These are phyloP conservation scores for Seira musarum DNA, from an alignment of 2,888 invertebrate species.

Conservation along the genomic window DNA sequence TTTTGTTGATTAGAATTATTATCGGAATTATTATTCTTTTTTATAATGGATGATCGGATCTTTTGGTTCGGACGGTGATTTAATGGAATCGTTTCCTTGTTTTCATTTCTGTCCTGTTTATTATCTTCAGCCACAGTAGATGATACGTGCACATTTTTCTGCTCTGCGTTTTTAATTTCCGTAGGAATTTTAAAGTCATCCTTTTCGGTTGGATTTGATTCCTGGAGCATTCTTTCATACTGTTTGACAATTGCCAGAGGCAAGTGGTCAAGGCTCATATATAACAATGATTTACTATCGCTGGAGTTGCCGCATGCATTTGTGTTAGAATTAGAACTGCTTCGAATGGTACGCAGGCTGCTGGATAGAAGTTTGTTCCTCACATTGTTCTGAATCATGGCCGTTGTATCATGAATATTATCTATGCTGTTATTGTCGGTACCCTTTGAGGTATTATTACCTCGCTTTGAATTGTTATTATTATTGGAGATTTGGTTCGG, in stretches of 20 bases:
- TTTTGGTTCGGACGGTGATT: constrained; percentile 30
- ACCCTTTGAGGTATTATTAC: constrained; percentile 43
- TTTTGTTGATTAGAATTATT: constrained; percentile 14
- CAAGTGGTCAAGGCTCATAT: constrained; percentile 69
- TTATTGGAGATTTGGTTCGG: constrained; percentile 32
- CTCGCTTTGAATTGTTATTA: constrained; percentile 26
- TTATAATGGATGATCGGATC: constrained; percentile 36
- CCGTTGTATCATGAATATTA: neutral
- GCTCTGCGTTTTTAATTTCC: neutral
- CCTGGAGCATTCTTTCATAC: constrained; percentile 68
- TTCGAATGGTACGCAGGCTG: neutral
- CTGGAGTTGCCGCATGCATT: constrained; percentile 3
- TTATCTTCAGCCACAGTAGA: neutral
- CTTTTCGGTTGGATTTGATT: constrained; percentile 19
- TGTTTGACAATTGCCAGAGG: constrained; percentile 69
- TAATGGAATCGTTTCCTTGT: neutral
- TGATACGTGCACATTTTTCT: neutral
- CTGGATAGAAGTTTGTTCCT: constrained; percentile 18
- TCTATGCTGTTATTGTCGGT: constrained; percentile 7
- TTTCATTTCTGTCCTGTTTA: too few relatives aligned
- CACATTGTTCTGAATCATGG: constrained; percentile 20
- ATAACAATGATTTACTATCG: constrained; percentile 68
- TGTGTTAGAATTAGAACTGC: constrained; percentile 9
- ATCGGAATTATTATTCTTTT: constrained; percentile 6
- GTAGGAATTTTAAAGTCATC: constrained; percentile 21